Conservation (phyloP, 1,140 invertebrate species). For the Pseudomyrmex gracilis region DNA sequence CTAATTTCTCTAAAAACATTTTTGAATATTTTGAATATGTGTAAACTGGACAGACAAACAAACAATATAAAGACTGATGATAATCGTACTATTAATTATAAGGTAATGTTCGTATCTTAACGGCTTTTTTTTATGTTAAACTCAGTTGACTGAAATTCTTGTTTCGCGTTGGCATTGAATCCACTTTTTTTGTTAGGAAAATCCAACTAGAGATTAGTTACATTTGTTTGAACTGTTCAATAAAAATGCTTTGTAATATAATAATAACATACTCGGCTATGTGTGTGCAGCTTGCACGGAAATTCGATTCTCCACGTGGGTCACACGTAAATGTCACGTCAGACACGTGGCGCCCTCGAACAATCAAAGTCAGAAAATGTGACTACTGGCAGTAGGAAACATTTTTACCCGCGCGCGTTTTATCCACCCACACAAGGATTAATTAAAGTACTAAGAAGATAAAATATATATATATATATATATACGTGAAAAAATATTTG, state of each 20-base stretch:
- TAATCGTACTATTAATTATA: neutral
- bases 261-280: neutral
- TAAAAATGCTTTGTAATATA: slow-evolving; percentile 13
- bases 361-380: slow-evolving; percentile 58
- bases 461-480: too few relatives aligned
- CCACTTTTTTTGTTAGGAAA: slow-evolving; percentile 24
- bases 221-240: slow-evolving; percentile 13
- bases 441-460: neutral
- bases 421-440: neutral
- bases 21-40: too few relatives aligned
- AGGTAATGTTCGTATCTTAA: neutral
- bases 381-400: slow-evolving; percentile 23
- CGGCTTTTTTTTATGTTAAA: neutral
- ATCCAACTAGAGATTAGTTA: neutral
- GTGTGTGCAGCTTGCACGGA: neutral
- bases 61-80: too few relatives aligned
- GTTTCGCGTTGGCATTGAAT: slow-evolving; percentile 19
- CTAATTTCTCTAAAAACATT: too few relatives aligned
- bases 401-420: slow-evolving; percentile 14
- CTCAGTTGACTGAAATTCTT: neutral
- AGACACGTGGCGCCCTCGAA: slow-evolving; percentile 72
- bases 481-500: too few relatives aligned
- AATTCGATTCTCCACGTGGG: neutral
- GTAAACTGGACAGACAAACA: too few relatives aligned
- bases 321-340: slow-evolving; percentile 24